A percentile compares a stretch with the other conserved stretches of the same genome.
Conservation (phyloP, 2,888 invertebrate genomes). For the Sepioteuthis lessoniana region DNA sequence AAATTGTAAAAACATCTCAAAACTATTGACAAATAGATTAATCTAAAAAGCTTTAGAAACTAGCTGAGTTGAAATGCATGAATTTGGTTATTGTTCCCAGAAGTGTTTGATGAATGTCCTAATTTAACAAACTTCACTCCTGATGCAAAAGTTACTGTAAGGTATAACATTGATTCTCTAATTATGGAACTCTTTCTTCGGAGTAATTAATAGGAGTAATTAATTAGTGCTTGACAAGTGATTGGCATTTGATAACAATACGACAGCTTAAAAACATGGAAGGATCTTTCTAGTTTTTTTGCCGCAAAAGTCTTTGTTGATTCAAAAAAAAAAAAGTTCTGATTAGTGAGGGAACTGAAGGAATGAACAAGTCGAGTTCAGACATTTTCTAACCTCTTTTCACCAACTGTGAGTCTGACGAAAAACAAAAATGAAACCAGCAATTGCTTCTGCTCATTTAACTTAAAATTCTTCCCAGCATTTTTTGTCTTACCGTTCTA, state of each 20-base stretch:
- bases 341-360: not conserved
- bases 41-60: not conserved
- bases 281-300: not conserved
- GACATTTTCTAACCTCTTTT: not conserved
- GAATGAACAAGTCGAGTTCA: not conserved
- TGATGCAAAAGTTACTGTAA: not conserved
- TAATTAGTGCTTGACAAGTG: conserved; percentile 23
- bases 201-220: conserved; percentile 21
- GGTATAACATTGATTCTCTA: not conserved
- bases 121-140: not conserved
- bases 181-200: not conserved
- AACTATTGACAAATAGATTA: not conserved
- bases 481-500: not conserved
- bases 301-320: not conserved
- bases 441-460: not conserved
- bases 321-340: not conserved
- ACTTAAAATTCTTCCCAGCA: not conserved
- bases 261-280: not conserved
- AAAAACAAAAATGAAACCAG: not conserved
- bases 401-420: not conserved
- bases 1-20: not conserved
- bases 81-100: not conserved
- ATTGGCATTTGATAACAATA: conserved; percentile 33
- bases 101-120: not conserved
- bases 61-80: not conserved